Base-by-base conservation (phyloP, 2,888 invertebrate species). In the Crossocerus cetratus region DNA sequence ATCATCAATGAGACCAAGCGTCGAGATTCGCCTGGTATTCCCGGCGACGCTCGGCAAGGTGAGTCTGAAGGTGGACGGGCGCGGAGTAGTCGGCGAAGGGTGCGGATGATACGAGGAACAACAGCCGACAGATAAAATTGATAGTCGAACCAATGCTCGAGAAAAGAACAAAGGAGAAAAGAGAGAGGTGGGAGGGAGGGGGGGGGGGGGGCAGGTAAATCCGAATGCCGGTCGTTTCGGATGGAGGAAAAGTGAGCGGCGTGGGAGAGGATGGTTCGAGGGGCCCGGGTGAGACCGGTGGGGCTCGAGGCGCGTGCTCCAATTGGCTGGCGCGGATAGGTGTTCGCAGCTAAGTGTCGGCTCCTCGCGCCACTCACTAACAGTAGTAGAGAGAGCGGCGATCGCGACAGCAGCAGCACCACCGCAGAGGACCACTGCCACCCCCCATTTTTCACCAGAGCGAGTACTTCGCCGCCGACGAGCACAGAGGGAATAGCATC, bases 321-420 rank as follows among this genome's bases (percentile, higher is more conserved):
- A 82, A 87, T 87, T 87, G 86, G 86, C 65, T 79, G 64, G 76
- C 67, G 74, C 67, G 70, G 66, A 81, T 78, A 84, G 84, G 86
- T 85, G 83, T 83, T 79, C 73, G 84, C 77, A 62, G 83, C 84
- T 85, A 86, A 87, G 86, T 86, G 84, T 80, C 83, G 79, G 65
- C 80, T 76, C 80, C 81, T 79, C 74, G 81, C 61, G 68, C 76
- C 78, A 77, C 68, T 79, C 83, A 68, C 80, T 77, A 77, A 83
- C 86, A 87, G 87, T 87, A 74, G 70, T 80, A 71, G 78, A 83
- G 82, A 80, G 82, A 82, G 81, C 78, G 77, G 76, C 74, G 77
- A 18, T n/a, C 53, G 58, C 32, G 22, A 62, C 3, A 65, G 62
- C 62, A 57, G 18, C 18, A 16, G 32, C 49, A 16, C 21, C 63